phyloP scores from a whole-genome alignment of 2,888 invertebrate species.

The Dicyrtomina minuta region DNA sequence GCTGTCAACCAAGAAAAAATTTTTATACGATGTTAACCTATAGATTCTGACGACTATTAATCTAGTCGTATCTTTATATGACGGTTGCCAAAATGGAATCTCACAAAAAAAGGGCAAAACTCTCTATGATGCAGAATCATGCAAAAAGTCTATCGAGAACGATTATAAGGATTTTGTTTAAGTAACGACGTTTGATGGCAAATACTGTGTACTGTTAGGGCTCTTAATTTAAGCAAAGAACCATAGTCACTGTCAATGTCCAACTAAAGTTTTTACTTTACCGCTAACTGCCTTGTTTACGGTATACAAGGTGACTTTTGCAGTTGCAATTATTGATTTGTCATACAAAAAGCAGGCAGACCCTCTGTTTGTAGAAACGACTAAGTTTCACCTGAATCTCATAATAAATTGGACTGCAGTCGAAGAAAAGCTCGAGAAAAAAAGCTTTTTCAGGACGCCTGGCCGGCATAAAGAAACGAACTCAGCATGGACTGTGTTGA shows the following conservation, averaged over 20 bases:
- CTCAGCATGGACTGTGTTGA: too few relatives aligned
- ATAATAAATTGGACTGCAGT: neutral
- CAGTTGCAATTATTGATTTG: neutral
- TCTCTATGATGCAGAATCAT: neutral
- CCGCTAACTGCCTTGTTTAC: neutral
- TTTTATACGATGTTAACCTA: constrained; percentile 21
- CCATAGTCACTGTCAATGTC: neutral
- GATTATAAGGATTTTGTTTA: constrained; percentile 33
- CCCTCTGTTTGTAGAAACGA: neutral
- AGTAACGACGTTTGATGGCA: constrained; percentile 20
- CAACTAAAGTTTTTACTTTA: neutral
- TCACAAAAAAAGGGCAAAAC: neutral
- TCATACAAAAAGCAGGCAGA: neutral
- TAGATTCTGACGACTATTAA: neutral
- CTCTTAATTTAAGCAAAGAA: neutral
- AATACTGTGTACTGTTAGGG: constrained; percentile 15
- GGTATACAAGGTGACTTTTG: neutral
- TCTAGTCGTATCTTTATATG: constrained; percentile 7
- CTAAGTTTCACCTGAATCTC: neutral
- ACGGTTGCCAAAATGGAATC: constrained; percentile 15
- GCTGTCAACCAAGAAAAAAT: constrained; percentile 13
- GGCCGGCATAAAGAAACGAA: too few relatives aligned
- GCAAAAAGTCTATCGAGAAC: too few relatives aligned
- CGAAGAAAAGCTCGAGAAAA: too few relatives aligned
- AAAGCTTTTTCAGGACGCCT: too few relatives aligned